Base-by-base conservation (phyloP, 2,888 invertebrate species). In the Miltochrista miniata region DNA sequence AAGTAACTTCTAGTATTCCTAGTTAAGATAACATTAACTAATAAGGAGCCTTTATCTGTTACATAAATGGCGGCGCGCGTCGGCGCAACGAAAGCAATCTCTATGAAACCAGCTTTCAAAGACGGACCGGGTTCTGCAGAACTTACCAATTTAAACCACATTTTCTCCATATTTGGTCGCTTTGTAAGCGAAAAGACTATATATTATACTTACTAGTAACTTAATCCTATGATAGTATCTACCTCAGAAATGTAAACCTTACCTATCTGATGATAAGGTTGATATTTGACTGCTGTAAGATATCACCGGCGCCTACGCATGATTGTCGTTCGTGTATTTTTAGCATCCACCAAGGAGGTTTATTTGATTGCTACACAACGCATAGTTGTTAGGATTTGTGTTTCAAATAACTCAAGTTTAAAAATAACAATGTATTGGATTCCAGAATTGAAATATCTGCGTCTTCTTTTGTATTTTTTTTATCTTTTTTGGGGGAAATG, bases 161-260 rank as follows among this genome's bases (percentile, higher is more conserved):
- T 59, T 61, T n/a, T 70, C 56, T 60, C 68, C 70, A 68, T 68
- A 70, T 68, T 68, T 69, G 68, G 68, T 53, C 55, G 58, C 62
- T 56, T 59, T 69, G 61, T 61, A 56, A 54, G 48, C 48, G 38
- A 51, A 61, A 58, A 64, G 51, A 67, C 64, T 64, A 64, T 60
- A 56, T 56, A 69, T 61, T 64, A 57, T 59, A 55, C 51, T 59
- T 61, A 54, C 51, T 54, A 61, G 68, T 64, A 68, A 68, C 68
- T 66, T 70, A 68, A 68, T 68, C 70, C 61, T 55, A 53, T 50
- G 45, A 8, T 0, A 2, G 1, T 18, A 1, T 0, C 48, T 48
- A 14, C 5, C 5, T 24, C 18, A 0, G 12, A 13, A 60, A 15
- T 39, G 37, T 56, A 10, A 45, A 62, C 54, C 43, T 43, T 62